These are phyloP conservation scores for Heliconius melpomene DNA, from an alignment of 1,140 invertebrate genomes.

Conservation along the genomic window DNA sequence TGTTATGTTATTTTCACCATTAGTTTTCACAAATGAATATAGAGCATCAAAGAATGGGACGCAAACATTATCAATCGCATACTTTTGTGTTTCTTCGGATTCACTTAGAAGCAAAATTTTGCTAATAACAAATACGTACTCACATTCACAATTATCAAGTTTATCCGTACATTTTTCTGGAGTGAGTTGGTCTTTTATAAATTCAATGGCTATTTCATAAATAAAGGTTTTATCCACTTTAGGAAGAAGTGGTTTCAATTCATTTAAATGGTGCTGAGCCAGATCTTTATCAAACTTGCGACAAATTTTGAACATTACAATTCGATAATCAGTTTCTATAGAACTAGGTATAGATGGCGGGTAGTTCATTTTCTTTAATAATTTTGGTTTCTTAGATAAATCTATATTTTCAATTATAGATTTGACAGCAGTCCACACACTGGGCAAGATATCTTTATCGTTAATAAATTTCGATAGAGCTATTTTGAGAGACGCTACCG, in stretches of 20 bases:
- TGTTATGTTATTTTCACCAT: conserved; percentile 19
- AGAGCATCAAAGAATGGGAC: conserved; percentile 48
- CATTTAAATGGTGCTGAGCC: conserved; percentile 37
- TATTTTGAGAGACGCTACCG: conserved; percentile 45
- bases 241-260: conserved; percentile 46
- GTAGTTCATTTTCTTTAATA: conserved; percentile 32
- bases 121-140: conserved; percentile 40
- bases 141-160: background rate
- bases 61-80: conserved; percentile 46
- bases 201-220: conserved; percentile 34
- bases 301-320: conserved; percentile 40
- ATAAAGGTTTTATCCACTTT: conserved; percentile 40
- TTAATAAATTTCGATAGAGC: conserved; percentile 36
- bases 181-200: conserved; percentile 30
- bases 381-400: conserved; percentile 25
- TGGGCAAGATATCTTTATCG: conserved; percentile 33
- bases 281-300: conserved; percentile 35
- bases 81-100: conserved; percentile 44
- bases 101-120: conserved; percentile 54
- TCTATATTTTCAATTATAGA: conserved; percentile 41
- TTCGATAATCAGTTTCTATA: conserved; percentile 53
- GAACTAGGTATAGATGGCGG: conserved; percentile 38
- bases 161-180: conserved; percentile 6
- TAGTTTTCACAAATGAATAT: background rate
- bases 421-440: conserved; percentile 51